Percentiles rank a stretch among this genome's conserved stretches.
These are phyloP conservation scores for Buceros bicornis DNA, from an alignment of 2,797 vertebrate genomes.

Conservation along the genomic window DNA sequence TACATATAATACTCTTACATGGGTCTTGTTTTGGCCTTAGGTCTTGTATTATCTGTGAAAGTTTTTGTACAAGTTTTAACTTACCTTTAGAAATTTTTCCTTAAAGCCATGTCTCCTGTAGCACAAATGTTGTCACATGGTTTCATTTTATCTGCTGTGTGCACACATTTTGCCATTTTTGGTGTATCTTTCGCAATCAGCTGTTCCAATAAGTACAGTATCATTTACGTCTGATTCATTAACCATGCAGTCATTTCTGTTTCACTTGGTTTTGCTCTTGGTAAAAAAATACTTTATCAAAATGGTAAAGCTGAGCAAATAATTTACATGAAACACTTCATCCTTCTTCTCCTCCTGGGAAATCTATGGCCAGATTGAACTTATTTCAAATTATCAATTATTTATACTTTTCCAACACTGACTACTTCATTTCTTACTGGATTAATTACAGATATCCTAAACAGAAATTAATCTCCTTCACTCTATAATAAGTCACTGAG, in stretches of 20 bases:
- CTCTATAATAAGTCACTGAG: background rate
- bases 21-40: conserved; percentile 44
- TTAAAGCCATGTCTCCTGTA: background rate
- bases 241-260: conserved; percentile 50
- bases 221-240: conserved; percentile 43
- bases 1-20: background rate
- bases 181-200: conserved; percentile 34
- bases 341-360: conserved; percentile 11
- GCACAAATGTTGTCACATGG: background rate
- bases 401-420: background rate
- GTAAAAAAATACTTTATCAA: conserved; percentile 24
- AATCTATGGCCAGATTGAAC: conserved; percentile 12
- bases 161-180: conserved; percentile 50
- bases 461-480: conserved; percentile 26
- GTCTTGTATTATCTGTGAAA: conserved; percentile 28
- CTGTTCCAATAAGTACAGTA: conserved; percentile 30
- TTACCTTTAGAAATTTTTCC: conserved; percentile 9
- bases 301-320: conserved; percentile 43
- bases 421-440: background rate
- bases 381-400: conserved; percentile 50
- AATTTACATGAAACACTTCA: conserved; percentile 38
- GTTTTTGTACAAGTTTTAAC: conserved; percentile 39
- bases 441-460: conserved; percentile 43
- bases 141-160: conserved; percentile 51
- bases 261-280: conserved; percentile 30